Evolutionary conservation across 2,797 vertebrate genomes (phyloP).

Genomic region (Danio jaintianensis): DNA sequence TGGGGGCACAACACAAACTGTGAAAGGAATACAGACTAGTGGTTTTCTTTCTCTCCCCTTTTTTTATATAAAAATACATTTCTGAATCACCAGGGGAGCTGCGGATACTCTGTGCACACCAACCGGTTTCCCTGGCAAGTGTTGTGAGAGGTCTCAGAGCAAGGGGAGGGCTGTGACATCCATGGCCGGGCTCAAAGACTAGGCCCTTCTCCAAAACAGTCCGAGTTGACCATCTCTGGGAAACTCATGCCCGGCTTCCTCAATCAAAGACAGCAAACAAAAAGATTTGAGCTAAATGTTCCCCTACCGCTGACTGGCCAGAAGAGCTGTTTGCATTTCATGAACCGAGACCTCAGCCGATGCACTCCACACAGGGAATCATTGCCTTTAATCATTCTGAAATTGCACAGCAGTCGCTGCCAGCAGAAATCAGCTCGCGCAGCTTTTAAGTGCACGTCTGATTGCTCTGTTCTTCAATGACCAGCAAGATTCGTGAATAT

Average conservation of each 20-base stretch:
- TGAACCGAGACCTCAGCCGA: constrained; percentile 21
- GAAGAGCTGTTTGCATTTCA: constrained; percentile 42
- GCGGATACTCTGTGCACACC: constrained; percentile 39
- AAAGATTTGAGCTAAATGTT: constrained; percentile 37
- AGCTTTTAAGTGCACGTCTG: constrained; percentile 9
- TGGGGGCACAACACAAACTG: constrained; percentile 54
- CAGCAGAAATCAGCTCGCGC: constrained; percentile 20
- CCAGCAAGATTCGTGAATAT: constrained; percentile 13
- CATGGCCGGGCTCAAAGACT: constrained; percentile 19
- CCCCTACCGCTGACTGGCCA: constrained; percentile 9
- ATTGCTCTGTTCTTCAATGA: background rate
- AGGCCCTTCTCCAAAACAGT: constrained; percentile 36
- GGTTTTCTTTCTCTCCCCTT: constrained; percentile 45
- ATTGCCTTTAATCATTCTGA: constrained; percentile 48
- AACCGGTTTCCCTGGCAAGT: constrained; percentile 44
- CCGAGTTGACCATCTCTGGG: constrained; percentile 29
- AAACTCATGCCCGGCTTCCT: constrained; percentile 40
- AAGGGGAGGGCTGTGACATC: constrained; percentile 29
- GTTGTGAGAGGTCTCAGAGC: constrained; percentile 34
- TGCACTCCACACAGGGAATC: constrained; percentile 28
- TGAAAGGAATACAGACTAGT: constrained; percentile 59
- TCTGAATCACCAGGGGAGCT: constrained; percentile 12
- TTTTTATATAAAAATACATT: constrained; percentile 40
- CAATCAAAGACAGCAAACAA: constrained; percentile 49
- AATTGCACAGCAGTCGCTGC: constrained; percentile 27